Base-by-base conservation (phyloP, 37 sponge, comb jelly and placozoan species). In the Petrosia ficiformis region DNA sequence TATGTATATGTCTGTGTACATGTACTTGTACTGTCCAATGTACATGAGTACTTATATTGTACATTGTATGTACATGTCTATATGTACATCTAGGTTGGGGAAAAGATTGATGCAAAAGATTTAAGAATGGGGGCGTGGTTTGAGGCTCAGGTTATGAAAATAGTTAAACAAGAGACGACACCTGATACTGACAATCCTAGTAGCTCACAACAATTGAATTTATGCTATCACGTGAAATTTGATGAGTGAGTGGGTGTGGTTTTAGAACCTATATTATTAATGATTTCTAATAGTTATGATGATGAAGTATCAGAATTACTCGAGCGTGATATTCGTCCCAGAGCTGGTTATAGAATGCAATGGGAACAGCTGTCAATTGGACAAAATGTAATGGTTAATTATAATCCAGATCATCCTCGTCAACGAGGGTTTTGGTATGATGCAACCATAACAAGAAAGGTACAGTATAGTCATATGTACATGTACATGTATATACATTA, bases 351-450 rank as follows among this genome's bases (percentile, higher is more conserved):
- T 64, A 40, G 78, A 16, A 38, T 81, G 70, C 91, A 90, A 78
- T 90, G 86, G 91, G 85, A 84, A 38, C 73, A 89, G 74, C 78
- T 93, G 3, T 44, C 28, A 42, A 71, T 82, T 5, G 96, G 82
- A 0, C 57, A 73, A 0, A 69, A 37, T 38, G 84, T 81, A 29
- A 96, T 96, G 96, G 93, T 92, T 25, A 96, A 96, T 77, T 84
- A 83, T 44, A 96, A 96, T 76, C 71, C 76, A 28, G 96, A 96
- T 39, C n/a, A 41, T 0, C 88, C 90, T 58, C 76, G 71, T 43
- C 82, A 92, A 75, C 67, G 90, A 40, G 96, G 96, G 3, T 89
- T 83, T 65, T 96, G 96, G 96, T 96, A 96, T 60, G 96, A 96
- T 73, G 96, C 78, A 22, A 39, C 33, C 43, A 57, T 96, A 44